These are phyloP conservation scores for Sylvia atricapilla DNA, from an alignment of 2,113 vertebrate genomes.

Conservation along the genomic window DNA sequence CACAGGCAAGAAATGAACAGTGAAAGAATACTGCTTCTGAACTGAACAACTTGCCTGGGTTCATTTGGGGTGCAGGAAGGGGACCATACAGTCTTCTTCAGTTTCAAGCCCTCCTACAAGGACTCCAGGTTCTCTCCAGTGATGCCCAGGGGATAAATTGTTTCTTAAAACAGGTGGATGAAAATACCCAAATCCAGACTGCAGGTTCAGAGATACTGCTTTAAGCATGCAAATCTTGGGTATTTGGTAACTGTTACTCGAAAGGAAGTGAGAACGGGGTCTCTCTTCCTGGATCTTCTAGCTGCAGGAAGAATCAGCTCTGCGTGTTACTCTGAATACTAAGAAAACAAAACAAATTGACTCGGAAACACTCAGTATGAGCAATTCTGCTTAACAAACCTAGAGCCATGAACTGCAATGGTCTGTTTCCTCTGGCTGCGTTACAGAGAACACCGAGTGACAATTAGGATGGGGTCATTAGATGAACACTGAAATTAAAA, in stretches of 20 bases:
- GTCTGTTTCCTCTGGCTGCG: not conserved
- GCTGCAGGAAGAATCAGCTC: slow-evolving; percentile 40
- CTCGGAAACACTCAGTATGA: slow-evolving; percentile 10
- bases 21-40: not conserved
- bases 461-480: not conserved
- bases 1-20: not conserved
- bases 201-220: not conserved
- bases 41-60: not conserved
- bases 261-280: slow-evolving; percentile 45
- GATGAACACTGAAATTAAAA: not conserved
- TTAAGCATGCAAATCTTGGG: not conserved
- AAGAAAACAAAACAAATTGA: slow-evolving; percentile 42
- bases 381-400: slow-evolving; percentile 12
- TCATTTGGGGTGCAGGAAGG: not conserved
- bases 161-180: not conserved
- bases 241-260: not conserved
- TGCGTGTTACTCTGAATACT: slow-evolving; percentile 1
- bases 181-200: not conserved
- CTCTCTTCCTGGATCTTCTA: slow-evolving; percentile 51
- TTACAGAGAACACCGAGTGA: not conserved
- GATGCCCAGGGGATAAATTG: not conserved
- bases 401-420: not conserved
- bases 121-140: not conserved
- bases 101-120: not conserved
- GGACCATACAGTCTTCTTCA: not conserved